Percentiles rank a stretch among this genome's conserved stretches.
Conservation (phyloP, 2,113 vertebrate species). For the Aphelocoma coerulescens region DNA sequence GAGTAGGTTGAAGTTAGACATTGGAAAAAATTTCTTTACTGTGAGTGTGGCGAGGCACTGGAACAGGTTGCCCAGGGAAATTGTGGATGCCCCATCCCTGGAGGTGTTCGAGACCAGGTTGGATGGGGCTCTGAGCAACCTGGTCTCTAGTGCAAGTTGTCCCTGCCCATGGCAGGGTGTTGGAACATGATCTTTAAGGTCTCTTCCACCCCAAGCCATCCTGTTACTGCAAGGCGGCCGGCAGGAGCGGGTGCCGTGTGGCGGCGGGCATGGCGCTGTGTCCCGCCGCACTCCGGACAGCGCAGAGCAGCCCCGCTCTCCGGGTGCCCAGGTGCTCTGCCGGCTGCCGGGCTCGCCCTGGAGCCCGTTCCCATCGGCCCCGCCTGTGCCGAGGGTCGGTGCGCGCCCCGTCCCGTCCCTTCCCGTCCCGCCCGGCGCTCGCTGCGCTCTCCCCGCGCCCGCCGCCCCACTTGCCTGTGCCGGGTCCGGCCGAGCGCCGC, state of each 20-base stretch:
- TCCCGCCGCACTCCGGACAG: not conserved
- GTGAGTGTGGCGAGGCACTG: not conserved
- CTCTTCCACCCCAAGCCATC: not conserved
- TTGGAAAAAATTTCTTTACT: no score
- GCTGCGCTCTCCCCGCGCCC: not conserved
- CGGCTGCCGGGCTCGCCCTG: not conserved
- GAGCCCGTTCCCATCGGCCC: not conserved
- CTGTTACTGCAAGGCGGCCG: fast-evolving
- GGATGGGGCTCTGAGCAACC: not conserved
- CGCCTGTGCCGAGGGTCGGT: not conserved
- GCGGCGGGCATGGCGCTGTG: not conserved
- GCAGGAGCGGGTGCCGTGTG: not conserved
- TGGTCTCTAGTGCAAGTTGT: fast-evolving
- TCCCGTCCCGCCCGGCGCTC: not conserved
- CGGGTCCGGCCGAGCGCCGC: not conserved
- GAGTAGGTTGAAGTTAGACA: not conserved
- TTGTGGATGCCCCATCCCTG: not conserved
- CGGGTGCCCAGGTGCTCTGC: not conserved
- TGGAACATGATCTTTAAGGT: not conserved
- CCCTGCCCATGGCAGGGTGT: not conserved
- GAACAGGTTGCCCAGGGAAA: not conserved
- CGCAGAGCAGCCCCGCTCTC: not conserved
- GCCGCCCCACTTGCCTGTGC: not conserved
- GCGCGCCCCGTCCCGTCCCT: not conserved
- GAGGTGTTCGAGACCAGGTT: no score